Base-by-base conservation (phyloP, 2,888 invertebrate genomes). In the Trissolcus japonicus region DNA sequence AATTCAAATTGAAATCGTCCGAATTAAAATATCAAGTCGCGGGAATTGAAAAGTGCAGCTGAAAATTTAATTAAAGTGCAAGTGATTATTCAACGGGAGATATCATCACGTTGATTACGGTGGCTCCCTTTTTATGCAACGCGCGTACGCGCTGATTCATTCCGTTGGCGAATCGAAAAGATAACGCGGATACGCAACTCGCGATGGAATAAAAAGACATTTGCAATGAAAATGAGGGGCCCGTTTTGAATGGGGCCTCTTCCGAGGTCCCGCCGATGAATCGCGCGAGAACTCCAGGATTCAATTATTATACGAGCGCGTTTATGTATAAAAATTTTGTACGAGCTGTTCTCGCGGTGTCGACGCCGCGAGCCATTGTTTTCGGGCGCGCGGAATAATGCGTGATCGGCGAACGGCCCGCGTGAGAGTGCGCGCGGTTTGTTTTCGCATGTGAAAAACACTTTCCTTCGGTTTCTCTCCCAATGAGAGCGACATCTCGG, bases 401-500 rank as follows among this genome's bases (percentile, higher is more conserved):
- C 63, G 59, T 63, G 66, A 72, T 76, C 62, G 61, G 53, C 66
- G 67, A 67, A 74, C 48, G 61, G 63, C 43, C 65, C 66, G 67
- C 63, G 78, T 78, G 79, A 69, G 79, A 79, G 79, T 55, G 41
- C 66, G 56, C 55, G 9, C 11, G 17, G 72, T 60, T 54, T 55
- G 63, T 76, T 35, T 35, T 81, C 81, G 78, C 80, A 75, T 80
- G 80, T 79, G 79, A 79, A 80, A 78, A 80, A 79, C 75, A 80
- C 82, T 83, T 83, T 83, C 83, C 77, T 82, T 71, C 73, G 75
- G 81, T 83, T 83, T 82, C 83, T 80, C 83, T 79, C 82, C 68
- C 80, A 67, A 68, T 59, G 78, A 76, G 75, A 80, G 78, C 79
- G 79, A 80, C 79, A 79, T 67, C 73, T 73, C 76, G 76, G 68